These are phyloP conservation scores for Abramis brama DNA, from an alignment of 2,113 vertebrate species.

Conservation along the genomic window DNA sequence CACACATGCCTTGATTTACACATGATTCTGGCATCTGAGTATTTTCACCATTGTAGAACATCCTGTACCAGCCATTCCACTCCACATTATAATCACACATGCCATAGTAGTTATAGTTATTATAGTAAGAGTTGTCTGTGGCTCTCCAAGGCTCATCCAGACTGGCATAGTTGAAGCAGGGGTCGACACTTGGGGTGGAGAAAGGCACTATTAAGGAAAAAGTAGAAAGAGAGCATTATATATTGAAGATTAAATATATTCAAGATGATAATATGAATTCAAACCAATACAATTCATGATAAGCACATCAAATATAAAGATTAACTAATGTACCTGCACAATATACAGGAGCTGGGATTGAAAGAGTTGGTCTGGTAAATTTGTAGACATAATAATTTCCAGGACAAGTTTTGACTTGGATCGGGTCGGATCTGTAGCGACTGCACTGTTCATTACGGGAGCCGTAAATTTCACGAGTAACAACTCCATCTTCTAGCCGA, in stretches of 20 bases:
- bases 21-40: not conserved
- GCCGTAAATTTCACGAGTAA: too few relatives aligned
- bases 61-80: conserved; percentile 28
- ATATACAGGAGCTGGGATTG: too few relatives aligned
- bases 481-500: too few relatives aligned
- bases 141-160: conserved; percentile 19
- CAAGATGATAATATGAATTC: not conserved
- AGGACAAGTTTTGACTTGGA: too few relatives aligned
- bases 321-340: not conserved
- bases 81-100: conserved; percentile 36
- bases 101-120: not conserved
- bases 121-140: not conserved
- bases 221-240: not conserved
- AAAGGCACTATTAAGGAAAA: not conserved
- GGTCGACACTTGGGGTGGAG: not conserved
- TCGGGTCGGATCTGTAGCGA: too few relatives aligned
- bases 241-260: not conserved
- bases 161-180: not conserved
- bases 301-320: not conserved
- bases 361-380: too few relatives aligned
- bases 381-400: too few relatives aligned
- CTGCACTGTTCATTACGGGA: too few relatives aligned
- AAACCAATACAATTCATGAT: not conserved
- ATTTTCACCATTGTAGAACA: not conserved
- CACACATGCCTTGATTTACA: not conserved